Base-by-base conservation (phyloP, 2,113 vertebrate species). In the Lates calcarifer region DNA sequence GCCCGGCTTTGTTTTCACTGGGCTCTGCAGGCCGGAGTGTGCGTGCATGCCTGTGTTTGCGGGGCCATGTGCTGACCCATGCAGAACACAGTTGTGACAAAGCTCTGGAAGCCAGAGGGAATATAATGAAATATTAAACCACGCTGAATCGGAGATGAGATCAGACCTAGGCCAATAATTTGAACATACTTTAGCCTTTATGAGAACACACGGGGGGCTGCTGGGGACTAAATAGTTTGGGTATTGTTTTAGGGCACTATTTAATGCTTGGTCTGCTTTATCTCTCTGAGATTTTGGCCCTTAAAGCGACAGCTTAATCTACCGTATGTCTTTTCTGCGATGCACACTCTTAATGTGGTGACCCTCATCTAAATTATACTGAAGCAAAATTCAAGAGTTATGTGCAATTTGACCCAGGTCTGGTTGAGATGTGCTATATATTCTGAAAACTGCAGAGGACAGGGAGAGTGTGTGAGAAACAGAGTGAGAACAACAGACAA, bases 101-200 rank as follows among this genome's bases (percentile, higher is more conserved):
- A 90, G 82, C 79, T 76, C 61, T 26, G 60, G 79, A 85, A 90
- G 86, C 82, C 75, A 72, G 61, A 79, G 43, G 81, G 86, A 81
- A 74, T 91, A 81, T 62, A 84, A 89, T 85, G 77, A 89, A 89
- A 91, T 91, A 91, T 92, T 90, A 89, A 87, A 90, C 81, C 74
- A 66, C 4, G 43, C 62, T 81, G 81, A 90, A 90, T 88, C 87
- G 71, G 79, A 84, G 81, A 57, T 82, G 73, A 86, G 74, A 90
- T 91, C 89, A 88, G 69, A 84, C 66, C 67, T 56, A 53, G 35
- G 81, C 78, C 82, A 79, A 71, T 79, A 56, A 87, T 74, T 71
- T 47, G 33, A 83, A 63, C 64, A 69, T 61, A 60, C 58, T 74
- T 79, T 41, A 14, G 53, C 66, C 37, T 81, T 81, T 64, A 81